A percentile compares a stretch with the other conserved stretches of the same genome.
phyloP scores from a whole-genome alignment of 2,113 vertebrate genomes.

The Tragelaphus scriptus region DNA sequence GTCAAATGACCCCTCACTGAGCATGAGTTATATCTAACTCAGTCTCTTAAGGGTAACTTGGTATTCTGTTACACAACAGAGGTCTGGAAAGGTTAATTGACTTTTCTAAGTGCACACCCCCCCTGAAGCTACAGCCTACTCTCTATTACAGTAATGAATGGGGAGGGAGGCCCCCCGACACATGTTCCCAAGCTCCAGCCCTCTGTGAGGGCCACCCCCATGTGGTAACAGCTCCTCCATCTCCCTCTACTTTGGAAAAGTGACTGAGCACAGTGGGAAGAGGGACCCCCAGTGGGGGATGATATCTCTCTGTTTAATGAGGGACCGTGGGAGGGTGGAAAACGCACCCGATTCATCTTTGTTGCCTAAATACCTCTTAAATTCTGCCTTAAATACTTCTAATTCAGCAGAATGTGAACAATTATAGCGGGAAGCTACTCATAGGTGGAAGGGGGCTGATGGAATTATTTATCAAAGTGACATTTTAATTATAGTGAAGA shows the following conservation, averaged over 20 bases:
- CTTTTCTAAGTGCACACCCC: neutral
- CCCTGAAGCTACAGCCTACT: neutral
- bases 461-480: conserved; percentile 76
- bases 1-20: neutral
- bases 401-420: conserved; percentile 68
- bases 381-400: conserved; percentile 64
- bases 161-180: neutral
- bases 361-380: conserved; percentile 71
- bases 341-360: conserved; percentile 55
- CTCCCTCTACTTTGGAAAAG: neutral
- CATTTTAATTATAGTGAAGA: conserved; percentile 76
- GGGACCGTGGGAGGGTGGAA: conserved; percentile 34
- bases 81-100: neutral
- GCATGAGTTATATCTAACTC: neutral
- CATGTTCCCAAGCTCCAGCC: neutral
- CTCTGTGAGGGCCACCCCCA: neutral
- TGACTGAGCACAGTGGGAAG: neutral
- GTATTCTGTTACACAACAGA: neutral
- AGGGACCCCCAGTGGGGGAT: neutral
- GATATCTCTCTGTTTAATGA: conserved; percentile 39
- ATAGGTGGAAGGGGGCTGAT: conserved; percentile 70
- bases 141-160: neutral
- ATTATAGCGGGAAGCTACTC: conserved; percentile 64
- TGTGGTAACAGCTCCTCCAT: neutral
- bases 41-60: neutral